Conservation (phyloP, 1,140 invertebrate genomes). For the Cyrtorhinus lividipennis region DNA sequence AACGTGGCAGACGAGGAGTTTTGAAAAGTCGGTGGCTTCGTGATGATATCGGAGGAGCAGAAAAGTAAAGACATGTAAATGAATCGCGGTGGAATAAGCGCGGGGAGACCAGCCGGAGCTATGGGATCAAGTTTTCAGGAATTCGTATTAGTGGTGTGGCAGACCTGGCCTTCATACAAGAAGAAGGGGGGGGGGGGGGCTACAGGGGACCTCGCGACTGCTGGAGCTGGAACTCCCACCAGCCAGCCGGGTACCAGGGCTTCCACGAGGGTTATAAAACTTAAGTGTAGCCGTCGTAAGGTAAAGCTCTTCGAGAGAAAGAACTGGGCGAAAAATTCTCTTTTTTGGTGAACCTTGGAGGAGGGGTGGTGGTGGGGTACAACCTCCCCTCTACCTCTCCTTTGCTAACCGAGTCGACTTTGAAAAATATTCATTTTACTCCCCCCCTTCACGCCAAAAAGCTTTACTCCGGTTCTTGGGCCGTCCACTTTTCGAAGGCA, state of each 20-base stretch:
- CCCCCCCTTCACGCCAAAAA: neutral
- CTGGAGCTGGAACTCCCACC: conserved; percentile 1
- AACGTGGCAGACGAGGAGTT: too few species aligned
- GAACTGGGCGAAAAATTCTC: neutral
- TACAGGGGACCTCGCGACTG: neutral
- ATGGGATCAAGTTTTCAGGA: conserved; percentile 9
- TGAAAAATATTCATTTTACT: neutral
- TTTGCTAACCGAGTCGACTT: neutral
- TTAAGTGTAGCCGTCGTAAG: conserved; percentile 3
- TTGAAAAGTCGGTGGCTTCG: too few species aligned
- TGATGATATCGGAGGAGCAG: neutral
- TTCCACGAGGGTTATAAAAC: neutral
- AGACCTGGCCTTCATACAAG: conserved; percentile 2
- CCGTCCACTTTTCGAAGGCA: neutral
- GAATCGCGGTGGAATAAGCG: neutral
- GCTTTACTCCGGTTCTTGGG: neutral
- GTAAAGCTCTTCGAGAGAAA: neutral
- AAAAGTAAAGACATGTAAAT: conserved; percentile 1
- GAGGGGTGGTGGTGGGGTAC: neutral
- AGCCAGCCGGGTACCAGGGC: neutral
- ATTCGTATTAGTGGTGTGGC: conserved; percentile 8
- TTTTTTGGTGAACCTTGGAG: neutral
- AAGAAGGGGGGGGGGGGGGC: neutral
- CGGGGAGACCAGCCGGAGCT: neutral
- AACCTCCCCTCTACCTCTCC: neutral